phyloP scores from a whole-genome alignment of 2,797 vertebrate species.

The Spinus pinus region DNA sequence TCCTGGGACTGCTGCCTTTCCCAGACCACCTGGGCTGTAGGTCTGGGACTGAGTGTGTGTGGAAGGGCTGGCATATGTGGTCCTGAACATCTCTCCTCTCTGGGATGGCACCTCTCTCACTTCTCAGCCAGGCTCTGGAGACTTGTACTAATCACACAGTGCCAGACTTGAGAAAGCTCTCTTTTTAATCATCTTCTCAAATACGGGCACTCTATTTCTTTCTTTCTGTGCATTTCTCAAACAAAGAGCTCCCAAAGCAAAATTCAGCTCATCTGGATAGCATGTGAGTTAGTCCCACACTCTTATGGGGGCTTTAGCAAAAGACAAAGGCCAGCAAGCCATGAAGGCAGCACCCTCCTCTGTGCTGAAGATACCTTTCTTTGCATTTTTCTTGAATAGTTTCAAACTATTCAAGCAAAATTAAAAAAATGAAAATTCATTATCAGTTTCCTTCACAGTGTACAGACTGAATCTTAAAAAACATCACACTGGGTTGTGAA shows the following conservation, averaged over 20 bases:
- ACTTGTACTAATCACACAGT: neutral
- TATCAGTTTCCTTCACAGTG: neutral
- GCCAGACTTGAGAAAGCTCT: neutral
- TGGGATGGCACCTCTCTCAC: neutral
- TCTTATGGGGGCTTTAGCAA: neutral
- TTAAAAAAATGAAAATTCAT: neutral
- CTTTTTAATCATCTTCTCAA: neutral
- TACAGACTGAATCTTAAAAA: neutral
- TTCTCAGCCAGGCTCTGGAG: neutral
- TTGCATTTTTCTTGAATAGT: neutral
- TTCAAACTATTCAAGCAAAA: neutral
- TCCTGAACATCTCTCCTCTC: neutral
- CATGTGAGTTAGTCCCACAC: rapidly evolving
- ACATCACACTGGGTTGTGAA: neutral
- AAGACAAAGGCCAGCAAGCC: neutral
- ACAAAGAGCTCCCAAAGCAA: neutral
- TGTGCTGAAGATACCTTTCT: neutral
- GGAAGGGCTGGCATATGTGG: neutral
- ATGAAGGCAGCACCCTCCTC: neutral
- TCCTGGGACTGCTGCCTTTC: neutral
- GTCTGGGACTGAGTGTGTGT: neutral
- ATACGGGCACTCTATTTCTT: neutral
- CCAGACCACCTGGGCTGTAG: neutral
- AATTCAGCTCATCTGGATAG: neutral
- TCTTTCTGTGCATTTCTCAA: neutral